Evolutionary conservation across 2,797 vertebrate genomes (phyloP).

Genomic region (Oophaga sylvatica): DNA sequence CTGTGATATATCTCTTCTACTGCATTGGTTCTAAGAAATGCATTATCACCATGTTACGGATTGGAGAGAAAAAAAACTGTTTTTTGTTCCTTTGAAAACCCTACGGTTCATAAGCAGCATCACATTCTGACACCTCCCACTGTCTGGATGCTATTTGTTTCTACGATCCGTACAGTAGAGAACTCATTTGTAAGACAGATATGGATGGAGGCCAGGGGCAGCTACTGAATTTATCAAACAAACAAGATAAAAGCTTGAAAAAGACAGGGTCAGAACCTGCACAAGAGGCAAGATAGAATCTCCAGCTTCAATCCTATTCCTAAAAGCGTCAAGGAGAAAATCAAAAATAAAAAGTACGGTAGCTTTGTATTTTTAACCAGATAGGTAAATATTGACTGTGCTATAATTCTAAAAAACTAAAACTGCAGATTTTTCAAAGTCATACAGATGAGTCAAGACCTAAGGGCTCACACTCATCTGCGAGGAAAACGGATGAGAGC

Average conservation of each 20-base stretch:
- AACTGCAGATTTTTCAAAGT: neutral
- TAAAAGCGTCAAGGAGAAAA: slow-evolving; percentile 42
- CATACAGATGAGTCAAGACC: neutral
- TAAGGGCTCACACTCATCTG: too few relatives aligned
- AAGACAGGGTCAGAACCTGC: slow-evolving; percentile 45
- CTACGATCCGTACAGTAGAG: slow-evolving; percentile 20
- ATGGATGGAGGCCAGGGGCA: slow-evolving; percentile 45
- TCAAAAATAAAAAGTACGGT: neutral
- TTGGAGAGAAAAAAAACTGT: neutral
- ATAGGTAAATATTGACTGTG: neutral
- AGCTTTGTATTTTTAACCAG: neutral
- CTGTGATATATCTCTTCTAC: slow-evolving; percentile 4
- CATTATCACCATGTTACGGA: neutral
- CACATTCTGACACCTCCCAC: neutral
- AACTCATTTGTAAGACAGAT: slow-evolving; percentile 55
- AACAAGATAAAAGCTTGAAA: slow-evolving; percentile 56
- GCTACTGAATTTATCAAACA: slow-evolving; percentile 57
- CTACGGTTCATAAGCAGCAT: slow-evolving; percentile 23
- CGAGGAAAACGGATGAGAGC: too few relatives aligned
- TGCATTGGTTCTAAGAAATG: neutral
- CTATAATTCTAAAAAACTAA: too few relatives aligned
- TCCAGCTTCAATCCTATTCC: slow-evolving; percentile 1
- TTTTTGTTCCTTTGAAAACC: slow-evolving; percentile 4
- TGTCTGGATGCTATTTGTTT: slow-evolving; percentile 48
- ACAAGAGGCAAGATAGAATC: slow-evolving; percentile 8